Conservation (phyloP, 2,888 invertebrate genomes). For the Odontothrips loti region DNA sequence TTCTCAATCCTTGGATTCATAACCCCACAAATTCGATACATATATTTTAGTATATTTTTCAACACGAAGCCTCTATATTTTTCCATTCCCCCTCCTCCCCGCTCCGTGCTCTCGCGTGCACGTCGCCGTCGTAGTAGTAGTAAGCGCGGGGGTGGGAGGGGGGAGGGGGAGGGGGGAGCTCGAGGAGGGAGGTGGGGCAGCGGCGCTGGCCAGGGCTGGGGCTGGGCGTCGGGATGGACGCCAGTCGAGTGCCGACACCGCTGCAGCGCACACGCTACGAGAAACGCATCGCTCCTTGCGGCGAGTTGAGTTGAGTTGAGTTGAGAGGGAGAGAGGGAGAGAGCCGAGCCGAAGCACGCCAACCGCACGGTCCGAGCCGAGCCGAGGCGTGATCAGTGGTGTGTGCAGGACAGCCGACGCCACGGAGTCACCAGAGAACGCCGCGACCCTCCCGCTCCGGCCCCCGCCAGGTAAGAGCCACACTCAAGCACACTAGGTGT, state of each 20-base stretch:
- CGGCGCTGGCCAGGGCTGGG: not conserved
- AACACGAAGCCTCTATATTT: too few species aligned
- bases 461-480: not conserved
- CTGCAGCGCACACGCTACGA: not conserved
- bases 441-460: conserved; percentile 1
- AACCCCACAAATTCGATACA: too few species aligned
- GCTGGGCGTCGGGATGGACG: conserved; percentile 15
- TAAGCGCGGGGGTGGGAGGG: not conserved
- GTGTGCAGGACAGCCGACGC: not conserved
- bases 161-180: not conserved
- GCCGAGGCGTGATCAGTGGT: not conserved
- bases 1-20: too few species aligned
- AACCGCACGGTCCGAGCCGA: not conserved
- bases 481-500: not conserved
- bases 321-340: too few species aligned
- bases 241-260: conserved; percentile 10
- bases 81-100: not conserved
- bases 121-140: not conserved
- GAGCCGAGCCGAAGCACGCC: not conserved
- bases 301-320: not conserved
- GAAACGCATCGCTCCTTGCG: not conserved
- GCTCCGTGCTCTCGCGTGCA: not conserved
- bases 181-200: not conserved
- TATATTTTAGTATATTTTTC: too few species aligned
- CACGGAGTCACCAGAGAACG: conserved; percentile 8